These are phyloP conservation scores for Xerus rutilus DNA, from an alignment of 2,797 vertebrate genomes.

Conservation along the genomic window DNA sequence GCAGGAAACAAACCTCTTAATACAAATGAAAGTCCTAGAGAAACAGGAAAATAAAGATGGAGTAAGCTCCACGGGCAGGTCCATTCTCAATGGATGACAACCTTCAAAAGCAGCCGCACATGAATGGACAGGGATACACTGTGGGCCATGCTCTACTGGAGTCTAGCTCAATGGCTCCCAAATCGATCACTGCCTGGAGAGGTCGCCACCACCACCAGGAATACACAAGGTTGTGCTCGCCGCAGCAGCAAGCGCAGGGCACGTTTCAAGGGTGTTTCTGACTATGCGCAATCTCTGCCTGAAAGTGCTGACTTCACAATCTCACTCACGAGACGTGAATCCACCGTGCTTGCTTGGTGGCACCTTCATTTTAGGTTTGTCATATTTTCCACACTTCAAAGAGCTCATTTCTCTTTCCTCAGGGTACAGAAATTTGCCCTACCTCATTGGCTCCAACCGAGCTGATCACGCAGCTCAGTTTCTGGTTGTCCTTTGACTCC, in stretches of 20 bases:
- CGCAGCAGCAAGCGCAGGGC: background rate
- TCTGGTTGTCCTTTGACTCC: conserved; percentile 99
- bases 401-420: background rate
- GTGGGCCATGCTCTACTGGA: background rate
- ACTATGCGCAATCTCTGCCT: background rate
- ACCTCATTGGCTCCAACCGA: conserved; percentile 99
- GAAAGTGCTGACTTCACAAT: background rate
- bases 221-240: background rate
- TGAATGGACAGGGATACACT: background rate
- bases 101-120: background rate
- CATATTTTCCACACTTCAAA: background rate
- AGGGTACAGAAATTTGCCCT: background rate
- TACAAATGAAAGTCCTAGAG: background rate
- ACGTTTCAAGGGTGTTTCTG: background rate
- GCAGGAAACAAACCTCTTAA: background rate
- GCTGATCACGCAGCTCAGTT: conserved; percentile 99
- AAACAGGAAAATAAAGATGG: background rate
- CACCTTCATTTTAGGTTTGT: conserved; percentile 17
- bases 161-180: background rate
- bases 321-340: background rate
- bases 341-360: background rate
- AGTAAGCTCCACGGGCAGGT: background rate
- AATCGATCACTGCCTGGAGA: background rate
- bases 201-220: background rate
- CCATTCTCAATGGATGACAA: background rate